Base-by-base conservation (phyloP, 2,113 vertebrate genomes). In the Hippocampus guttulatus region DNA sequence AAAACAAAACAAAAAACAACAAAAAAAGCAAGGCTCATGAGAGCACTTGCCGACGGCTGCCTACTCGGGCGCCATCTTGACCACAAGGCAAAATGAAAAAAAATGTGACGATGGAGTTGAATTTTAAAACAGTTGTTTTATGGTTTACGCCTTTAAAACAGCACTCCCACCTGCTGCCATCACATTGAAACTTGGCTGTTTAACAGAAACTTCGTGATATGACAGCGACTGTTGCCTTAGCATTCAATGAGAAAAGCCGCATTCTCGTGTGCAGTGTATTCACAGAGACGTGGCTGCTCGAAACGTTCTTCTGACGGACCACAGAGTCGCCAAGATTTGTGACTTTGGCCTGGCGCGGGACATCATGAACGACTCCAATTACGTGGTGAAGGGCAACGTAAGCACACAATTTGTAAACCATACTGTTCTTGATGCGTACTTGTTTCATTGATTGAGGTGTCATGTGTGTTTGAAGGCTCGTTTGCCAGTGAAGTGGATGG, bases 401-500 rank as follows among this genome's bases (percentile, higher is more conserved):
- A 95, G 68, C 10, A 40, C 7, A 66, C 43, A 38, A 51, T 27
- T 51, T 27, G 5, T 58, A 1, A 58, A 58, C 25, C 23, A 6
- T 16, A 27, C 5, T 16, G 1, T 5, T 5, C 15, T 6, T 6
- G n/a, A 3, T 15, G 23, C 11, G 21, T 18, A 20, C 60, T 18
- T 62, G 15, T 40, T 18, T 62, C 33, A 60, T 62, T 16, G 2
- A 41, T 43, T 43, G 40, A 1, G 3, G 18, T 38, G 6, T 43
- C 9, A 14, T 64, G 62, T 41, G 14, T 27, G 15, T 75, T 7
- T 67, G 52, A 86, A 98, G 97, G 96, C 96, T 21, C 96, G 96
- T 47, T 91, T 99, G 75, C 97, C 97, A 0, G 97, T 99, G 67
- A 99, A 99, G 79, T 99, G 97, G 97, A 99, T 99, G 97, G 96